Conservation (phyloP, 2,888 invertebrate genomes). For the Limenitis camilla region DNA sequence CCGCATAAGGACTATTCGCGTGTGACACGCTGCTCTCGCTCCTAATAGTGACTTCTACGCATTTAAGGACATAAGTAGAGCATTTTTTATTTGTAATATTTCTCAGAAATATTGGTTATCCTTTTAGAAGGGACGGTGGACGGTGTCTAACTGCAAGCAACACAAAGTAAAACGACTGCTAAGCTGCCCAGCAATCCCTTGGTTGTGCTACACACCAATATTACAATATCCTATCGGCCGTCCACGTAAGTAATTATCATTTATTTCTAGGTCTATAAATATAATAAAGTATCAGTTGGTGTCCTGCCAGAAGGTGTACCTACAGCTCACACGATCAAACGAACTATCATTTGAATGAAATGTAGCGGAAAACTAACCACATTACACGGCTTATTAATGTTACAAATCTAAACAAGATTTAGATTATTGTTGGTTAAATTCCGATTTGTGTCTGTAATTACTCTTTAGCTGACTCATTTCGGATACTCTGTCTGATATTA, state of each 20-base stretch:
- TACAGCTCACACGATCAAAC: slow-evolving; percentile 15
- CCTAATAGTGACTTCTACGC: no score
- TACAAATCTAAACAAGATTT: not conserved
- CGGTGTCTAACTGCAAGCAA: no score
- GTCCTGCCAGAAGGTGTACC: slow-evolving; percentile 12
- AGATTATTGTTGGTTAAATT: slow-evolving; percentile 1
- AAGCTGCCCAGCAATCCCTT: no score
- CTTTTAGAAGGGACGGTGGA: no score
- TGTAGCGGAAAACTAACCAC: slow-evolving; percentile 21
- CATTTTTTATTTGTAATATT: no score
- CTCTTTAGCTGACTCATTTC: not conserved
- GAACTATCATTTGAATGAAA: slow-evolving; percentile 10
- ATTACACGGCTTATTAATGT: slow-evolving; percentile 23
- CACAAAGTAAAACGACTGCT: no score
- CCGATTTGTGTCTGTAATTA: not conserved
- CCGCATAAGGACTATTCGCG: no score
- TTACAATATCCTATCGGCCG: no score
- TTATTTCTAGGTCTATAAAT: slow-evolving; percentile 4
- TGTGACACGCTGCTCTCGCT: no score
- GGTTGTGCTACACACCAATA: no score
- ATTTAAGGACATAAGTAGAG: no score
- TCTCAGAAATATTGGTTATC: no score
- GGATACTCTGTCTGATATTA: not conserved
- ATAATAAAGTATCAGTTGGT: slow-evolving; percentile 21
- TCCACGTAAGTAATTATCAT: not conserved